Conservation (phyloP, 64 coral and sea anemone species). For the Astreopora myriophthalma region DNA sequence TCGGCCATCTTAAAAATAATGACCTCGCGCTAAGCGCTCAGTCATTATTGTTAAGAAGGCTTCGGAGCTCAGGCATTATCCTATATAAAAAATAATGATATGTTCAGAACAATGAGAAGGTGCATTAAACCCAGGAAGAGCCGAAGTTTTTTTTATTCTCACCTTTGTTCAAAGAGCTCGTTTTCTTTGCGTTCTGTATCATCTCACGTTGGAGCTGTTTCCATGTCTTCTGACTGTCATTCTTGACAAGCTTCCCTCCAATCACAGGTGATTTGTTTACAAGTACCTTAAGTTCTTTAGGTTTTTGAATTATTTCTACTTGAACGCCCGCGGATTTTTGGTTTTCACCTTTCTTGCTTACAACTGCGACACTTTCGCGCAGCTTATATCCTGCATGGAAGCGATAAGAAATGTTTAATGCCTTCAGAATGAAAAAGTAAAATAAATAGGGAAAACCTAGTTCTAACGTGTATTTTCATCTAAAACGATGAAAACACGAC, state of each 20-base stretch:
- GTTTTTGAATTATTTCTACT: slow-evolving; percentile 31
- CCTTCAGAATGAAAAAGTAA: not conserved
- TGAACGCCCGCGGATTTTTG: not conserved
- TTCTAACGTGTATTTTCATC: no score
- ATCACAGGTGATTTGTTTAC: not conserved
- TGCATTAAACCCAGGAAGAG: not conserved
- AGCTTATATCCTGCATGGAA: not conserved
- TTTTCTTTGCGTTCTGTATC: not conserved
- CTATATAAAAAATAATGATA: no score
- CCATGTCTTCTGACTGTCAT: not conserved
- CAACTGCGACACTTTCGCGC: not conserved
- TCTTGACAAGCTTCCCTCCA: not conserved
- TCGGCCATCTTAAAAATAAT: no score
- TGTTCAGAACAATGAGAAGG: no score
- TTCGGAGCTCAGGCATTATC: no score
- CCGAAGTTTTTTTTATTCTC: not conserved
- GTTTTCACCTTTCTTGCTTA: not conserved
- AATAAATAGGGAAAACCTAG: not conserved
- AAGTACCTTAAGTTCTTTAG: slow-evolving; percentile 4
- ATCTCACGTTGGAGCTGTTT: not conserved
- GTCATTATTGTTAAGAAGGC: no score
- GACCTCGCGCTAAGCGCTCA: no score
- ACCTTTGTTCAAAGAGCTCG: not conserved
- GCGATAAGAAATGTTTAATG: not conserved
- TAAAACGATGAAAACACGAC: no score